These are phyloP conservation scores for Bos indicus DNA, from an alignment of 2,113 vertebrate genomes.

Conservation along the genomic window DNA sequence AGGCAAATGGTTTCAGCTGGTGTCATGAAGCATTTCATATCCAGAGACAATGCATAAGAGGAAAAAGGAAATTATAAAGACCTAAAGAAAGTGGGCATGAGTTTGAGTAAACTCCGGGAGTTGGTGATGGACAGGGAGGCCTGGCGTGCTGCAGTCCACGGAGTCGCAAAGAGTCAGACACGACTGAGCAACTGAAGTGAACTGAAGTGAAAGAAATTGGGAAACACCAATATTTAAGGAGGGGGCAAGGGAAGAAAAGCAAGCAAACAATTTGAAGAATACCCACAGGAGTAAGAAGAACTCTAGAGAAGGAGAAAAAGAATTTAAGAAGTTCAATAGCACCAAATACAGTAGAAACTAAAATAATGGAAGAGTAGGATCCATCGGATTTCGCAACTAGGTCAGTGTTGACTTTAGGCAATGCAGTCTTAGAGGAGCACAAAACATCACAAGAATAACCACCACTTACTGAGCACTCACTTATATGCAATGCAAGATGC, in stretches of 20 bases:
- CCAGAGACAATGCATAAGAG: not conserved
- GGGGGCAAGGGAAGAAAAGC: not conserved
- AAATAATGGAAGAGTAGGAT: not conserved
- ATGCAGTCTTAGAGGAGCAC: not conserved
- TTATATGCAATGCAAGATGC: not conserved
- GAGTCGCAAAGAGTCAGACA: not conserved
- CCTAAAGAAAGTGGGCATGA: not conserved
- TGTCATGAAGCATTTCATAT: not conserved
- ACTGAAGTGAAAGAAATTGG: not conserved
- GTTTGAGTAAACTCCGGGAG: not conserved
- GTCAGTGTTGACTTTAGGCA: not conserved
- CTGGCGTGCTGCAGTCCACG: not conserved
- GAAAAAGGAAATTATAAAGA: not conserved
- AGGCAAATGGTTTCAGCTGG: not conserved
- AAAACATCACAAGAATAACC: not conserved
- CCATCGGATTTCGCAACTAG: not conserved
- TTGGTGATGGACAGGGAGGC: not conserved
- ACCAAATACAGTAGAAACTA: not conserved
- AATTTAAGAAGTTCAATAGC: not conserved
- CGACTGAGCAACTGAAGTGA: not conserved
- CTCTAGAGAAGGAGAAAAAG: not conserved
- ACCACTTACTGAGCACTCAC: not conserved
- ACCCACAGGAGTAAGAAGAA: not conserved
- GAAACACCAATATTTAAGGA: conserved; percentile 2
- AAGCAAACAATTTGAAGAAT: not conserved